phyloP scores from a whole-genome alignment of 2,113 vertebrate genomes.

The Nestor notabilis region DNA sequence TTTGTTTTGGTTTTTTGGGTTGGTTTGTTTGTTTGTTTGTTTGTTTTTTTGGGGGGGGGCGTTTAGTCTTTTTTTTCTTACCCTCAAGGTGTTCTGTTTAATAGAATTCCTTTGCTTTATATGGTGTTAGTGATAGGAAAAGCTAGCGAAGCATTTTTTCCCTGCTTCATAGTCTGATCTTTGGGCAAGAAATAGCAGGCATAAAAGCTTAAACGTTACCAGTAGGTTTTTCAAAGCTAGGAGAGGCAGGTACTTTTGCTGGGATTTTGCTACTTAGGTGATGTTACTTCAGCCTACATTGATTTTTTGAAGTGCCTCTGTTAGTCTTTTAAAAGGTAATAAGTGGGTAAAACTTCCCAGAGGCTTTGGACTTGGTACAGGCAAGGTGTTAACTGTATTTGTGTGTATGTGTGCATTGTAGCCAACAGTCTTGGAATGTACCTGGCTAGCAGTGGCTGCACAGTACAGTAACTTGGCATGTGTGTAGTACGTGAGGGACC shows the following conservation, averaged over 20 bases:
- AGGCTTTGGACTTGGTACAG: not conserved
- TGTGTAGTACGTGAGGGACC: not conserved
- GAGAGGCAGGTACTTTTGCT: not conserved
- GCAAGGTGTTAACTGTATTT: not conserved
- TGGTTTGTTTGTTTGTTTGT: not conserved
- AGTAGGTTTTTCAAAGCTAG: not conserved
- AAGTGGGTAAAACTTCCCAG: not conserved
- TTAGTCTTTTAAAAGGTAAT: not conserved
- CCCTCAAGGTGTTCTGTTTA: not conserved
- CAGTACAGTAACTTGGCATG: not conserved
- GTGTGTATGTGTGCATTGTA: rapidly evolving
- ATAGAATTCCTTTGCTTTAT: not conserved
- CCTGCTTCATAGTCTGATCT: not conserved
- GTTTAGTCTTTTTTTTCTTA: not conserved
- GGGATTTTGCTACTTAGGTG: not conserved
- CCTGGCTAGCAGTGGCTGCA: not conserved
- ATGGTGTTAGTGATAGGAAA: not conserved
- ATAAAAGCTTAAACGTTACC: not conserved
- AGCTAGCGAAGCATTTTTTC: not conserved
- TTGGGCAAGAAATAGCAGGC: not conserved
- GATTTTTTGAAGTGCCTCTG: not conserved
- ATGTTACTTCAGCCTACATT: not conserved
- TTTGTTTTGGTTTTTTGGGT: not conserved
- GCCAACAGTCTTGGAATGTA: not conserved
- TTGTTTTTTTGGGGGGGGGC: not conserved